These are phyloP conservation scores for Chloropsis cyanopogon DNA, from an alignment of 2,113 vertebrate species.

Conservation along the genomic window DNA sequence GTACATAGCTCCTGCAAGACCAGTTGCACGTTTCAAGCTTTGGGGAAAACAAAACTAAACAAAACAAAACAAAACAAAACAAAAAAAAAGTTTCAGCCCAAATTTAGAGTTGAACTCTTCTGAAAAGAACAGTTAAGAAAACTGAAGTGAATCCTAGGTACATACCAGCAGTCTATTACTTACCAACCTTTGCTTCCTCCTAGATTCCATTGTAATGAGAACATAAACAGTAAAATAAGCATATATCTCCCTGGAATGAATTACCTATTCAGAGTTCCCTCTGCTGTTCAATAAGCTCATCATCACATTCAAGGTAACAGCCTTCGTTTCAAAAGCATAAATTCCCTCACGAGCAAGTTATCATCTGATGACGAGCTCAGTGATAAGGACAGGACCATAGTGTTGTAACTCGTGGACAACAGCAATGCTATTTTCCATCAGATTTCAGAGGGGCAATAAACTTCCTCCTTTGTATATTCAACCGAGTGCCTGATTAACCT, in stretches of 20 bases:
- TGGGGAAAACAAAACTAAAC: accelerated
- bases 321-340: not conserved
- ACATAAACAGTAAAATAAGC: conserved; percentile 30
- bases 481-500: not conserved
- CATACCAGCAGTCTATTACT: not conserved
- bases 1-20: not conserved
- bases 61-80: accelerated
- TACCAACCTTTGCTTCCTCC: conserved; percentile 11
- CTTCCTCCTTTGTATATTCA: not conserved
- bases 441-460: not conserved
- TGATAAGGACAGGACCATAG: not conserved
- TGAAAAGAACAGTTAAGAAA: not conserved
- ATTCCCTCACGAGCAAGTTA: not conserved
- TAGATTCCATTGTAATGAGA: conserved; percentile 55
- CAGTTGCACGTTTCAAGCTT: not conserved
- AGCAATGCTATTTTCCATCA: not conserved
- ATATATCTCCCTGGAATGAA: not conserved
- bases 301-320: conserved; percentile 16
- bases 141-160: not conserved
- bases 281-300: conserved; percentile 53
- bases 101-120: not conserved
- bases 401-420: not conserved
- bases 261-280: conserved; percentile 62
- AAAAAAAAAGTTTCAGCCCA: not conserved
- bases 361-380: not conserved